phyloP scores from a whole-genome alignment of 2,113 vertebrate species.

The Barbus barbus region DNA sequence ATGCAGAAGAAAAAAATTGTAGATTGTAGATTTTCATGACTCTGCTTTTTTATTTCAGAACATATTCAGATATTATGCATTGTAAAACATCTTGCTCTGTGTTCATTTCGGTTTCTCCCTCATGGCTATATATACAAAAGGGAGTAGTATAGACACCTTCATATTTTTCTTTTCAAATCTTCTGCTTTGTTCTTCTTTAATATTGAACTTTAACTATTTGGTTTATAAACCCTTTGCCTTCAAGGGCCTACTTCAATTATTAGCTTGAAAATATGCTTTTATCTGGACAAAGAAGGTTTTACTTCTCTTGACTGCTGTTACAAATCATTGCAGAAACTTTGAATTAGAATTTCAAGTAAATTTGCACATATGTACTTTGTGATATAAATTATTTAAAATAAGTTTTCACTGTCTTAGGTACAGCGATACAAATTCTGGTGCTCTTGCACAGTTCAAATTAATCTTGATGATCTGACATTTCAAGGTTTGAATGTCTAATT shows the following conservation, averaged over 20 bases:
- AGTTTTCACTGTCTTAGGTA: background rate
- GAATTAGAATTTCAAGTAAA: background rate
- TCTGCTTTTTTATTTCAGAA: background rate
- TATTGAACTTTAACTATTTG: background rate
- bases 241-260: background rate
- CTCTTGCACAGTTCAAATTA: background rate
- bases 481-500: background rate
- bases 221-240: background rate
- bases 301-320: background rate
- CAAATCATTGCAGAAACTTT: background rate
- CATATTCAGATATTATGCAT: background rate
- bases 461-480: background rate
- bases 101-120: background rate
- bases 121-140: background rate
- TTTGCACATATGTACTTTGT: background rate
- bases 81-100: background rate
- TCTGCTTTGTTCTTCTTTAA: background rate
- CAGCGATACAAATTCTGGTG: background rate
- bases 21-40: background rate
- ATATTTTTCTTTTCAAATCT: background rate
- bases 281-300: conserved; percentile 1
- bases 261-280: conserved; percentile 2
- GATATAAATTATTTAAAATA: background rate
- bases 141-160: background rate
- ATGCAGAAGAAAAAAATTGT: background rate